Base-by-base conservation (phyloP, 2,888 invertebrate genomes). In the Cryptus viduatorius region DNA sequence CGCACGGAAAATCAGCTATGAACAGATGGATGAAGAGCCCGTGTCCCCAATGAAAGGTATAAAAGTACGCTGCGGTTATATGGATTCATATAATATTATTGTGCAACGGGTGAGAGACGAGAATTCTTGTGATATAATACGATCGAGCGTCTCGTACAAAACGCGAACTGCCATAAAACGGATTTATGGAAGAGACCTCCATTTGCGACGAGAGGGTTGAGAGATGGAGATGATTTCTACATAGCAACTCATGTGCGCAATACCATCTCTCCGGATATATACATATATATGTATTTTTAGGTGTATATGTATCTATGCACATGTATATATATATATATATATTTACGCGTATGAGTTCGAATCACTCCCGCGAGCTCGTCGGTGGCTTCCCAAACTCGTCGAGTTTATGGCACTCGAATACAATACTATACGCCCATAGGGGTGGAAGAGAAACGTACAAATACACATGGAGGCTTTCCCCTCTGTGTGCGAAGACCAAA, bases 1-100 rank as follows among this genome's bases (percentile, higher is more conserved):
- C n/a, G 83, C 84, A 14, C 88, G 87, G 72, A 87, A 85, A 82
- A 76, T 83, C 10, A 84, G 73, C 19, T 69, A 76, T 29, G 84
- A 86, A 37, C 64, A 78, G 68, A 64, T 64, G 19, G 68, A 61
- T 8, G 29, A 61, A 3, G 76, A 72, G 67, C 65, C 44, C n/a
- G 61, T 78, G 10, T 48, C 73, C 48, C 37, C 76, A 48, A 82
- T 56, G 37, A 84, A 68, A 81, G 84, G 84, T 84, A 80, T 24
- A 50, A 4, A 56, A 56, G 42, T 44, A 44, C 56, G 12, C 42
- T 64, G 37, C 10, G 44, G 16, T 4, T 50, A 50, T 78, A 29
- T 59, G 44, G 73, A 37, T 53, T 46, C 12, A 24, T 65, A 46
- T 56, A 59, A 65, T 76, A 80, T 76, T 67, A 76, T 77, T 77